Conservation (phyloP, 2,797 vertebrate genomes). For the Artibeus lituratus region DNA sequence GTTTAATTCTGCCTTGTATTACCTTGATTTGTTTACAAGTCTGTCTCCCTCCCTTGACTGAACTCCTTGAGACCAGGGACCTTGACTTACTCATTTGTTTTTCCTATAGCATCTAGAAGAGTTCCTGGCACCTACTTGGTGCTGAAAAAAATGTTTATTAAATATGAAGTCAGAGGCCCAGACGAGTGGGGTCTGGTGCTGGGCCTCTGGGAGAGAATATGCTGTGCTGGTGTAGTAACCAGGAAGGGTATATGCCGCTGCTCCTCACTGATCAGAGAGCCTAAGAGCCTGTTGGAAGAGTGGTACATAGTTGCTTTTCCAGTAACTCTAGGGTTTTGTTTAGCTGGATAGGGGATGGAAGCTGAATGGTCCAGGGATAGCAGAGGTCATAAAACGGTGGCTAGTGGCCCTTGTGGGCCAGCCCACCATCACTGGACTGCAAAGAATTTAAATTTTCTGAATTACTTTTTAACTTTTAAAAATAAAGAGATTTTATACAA, state of each 20-base stretch:
- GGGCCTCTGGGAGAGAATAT: background rate
- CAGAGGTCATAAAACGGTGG: background rate
- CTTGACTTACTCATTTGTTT: constrained; percentile 68
- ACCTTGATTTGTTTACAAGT: constrained; percentile 73
- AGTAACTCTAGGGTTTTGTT: background rate
- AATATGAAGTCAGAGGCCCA: constrained; percentile 51
- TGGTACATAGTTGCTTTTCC: background rate
- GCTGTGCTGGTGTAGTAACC: background rate
- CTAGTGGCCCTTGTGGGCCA: background rate
- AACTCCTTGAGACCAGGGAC: constrained; percentile 62
- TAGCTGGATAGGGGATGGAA: background rate
- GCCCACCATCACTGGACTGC: background rate
- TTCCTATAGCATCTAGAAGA: constrained; percentile 57
- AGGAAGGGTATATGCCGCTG: background rate
- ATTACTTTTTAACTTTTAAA: constrained; percentile 30
- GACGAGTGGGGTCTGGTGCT: background rate
- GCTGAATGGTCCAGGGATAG: background rate
- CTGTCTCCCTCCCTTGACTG: constrained; percentile 67
- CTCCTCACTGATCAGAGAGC: background rate
- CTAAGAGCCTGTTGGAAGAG: background rate
- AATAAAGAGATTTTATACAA: background rate
- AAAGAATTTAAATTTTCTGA: constrained; percentile 25
- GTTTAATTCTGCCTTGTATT: constrained; percentile 69
- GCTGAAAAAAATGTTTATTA: constrained; percentile 49
- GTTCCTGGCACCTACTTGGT: constrained; percentile 45